A percentile compares a stretch with the other conserved stretches of the same genome.
phyloP scores from a whole-genome alignment of 2,888 invertebrate species.

The Iphiclides podalirius region DNA sequence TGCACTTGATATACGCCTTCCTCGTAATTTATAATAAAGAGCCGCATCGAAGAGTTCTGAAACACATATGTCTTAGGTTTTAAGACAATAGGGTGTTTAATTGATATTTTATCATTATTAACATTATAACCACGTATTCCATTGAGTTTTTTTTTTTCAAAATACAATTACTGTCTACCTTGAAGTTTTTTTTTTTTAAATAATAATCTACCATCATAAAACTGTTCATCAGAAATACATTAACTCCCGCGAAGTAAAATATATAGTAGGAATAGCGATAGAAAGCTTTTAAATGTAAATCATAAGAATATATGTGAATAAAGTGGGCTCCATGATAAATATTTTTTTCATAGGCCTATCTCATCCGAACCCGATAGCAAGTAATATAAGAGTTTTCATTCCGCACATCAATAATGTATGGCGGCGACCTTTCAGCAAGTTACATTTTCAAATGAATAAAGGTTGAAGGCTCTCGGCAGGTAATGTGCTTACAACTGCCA shows the following conservation, averaged over 20 bases:
- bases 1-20: background rate
- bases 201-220: too few relatives aligned
- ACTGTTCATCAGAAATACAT: too few relatives aligned
- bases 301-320: background rate
- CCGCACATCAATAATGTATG: constrained; percentile 33
- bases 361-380: constrained; percentile 15
- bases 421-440: constrained; percentile 28
- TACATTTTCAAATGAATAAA: constrained; percentile 35
- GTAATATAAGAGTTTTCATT: constrained; percentile 26
- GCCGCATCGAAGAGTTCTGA: background rate
- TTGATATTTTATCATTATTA: too few relatives aligned
- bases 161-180: too few relatives aligned
- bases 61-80: background rate
- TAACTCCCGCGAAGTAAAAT: too few relatives aligned
- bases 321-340: constrained; percentile 9
- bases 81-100: too few relatives aligned
- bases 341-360: constrained; percentile 10
- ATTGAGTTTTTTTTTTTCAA: too few relatives aligned
- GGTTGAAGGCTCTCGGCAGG: constrained; percentile 31
- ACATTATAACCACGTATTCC: too few relatives aligned
- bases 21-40: background rate
- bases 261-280: too few relatives aligned
- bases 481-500: constrained; percentile 37
- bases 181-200: too few relatives aligned
- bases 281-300: background rate